phyloP scores from a whole-genome alignment of 2,113 vertebrate species.

The Actenoides hombroni region DNA sequence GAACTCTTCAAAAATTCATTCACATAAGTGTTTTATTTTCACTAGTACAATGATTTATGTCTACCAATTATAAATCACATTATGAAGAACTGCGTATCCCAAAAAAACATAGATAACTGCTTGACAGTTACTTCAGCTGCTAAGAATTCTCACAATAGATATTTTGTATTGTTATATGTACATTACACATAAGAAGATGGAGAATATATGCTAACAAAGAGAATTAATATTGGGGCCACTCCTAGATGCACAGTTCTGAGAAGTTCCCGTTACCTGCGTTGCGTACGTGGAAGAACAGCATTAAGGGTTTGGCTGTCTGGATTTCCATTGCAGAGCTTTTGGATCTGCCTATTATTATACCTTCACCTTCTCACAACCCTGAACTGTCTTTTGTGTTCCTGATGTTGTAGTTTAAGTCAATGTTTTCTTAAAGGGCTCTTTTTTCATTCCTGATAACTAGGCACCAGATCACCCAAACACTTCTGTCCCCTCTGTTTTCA shows the following conservation, averaged over 20 bases:
- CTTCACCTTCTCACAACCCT: not conserved
- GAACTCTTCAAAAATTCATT: conserved; percentile 5
- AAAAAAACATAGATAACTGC: not conserved
- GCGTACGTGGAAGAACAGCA: not conserved
- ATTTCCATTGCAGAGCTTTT: not conserved
- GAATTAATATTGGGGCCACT: not conserved
- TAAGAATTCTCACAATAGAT: not conserved
- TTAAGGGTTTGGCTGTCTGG: not conserved
- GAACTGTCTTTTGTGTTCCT: not conserved
- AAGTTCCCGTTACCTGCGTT: not conserved
- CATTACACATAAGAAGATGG: not conserved
- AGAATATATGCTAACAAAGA: not conserved
- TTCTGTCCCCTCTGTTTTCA: not conserved
- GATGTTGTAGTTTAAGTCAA: not conserved
- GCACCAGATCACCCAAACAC: not conserved
- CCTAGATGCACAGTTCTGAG: not conserved
- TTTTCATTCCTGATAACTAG: accelerated
- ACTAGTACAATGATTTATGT: not conserved
- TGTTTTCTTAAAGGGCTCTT: not conserved
- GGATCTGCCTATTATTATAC: not conserved
- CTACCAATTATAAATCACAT: not conserved
- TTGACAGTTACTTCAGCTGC: not conserved
- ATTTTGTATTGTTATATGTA: not conserved
- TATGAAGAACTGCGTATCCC: not conserved
- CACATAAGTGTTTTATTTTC: not conserved